Conservation (phyloP, 2,888 invertebrate species). For the Tyria jacobaeae region DNA sequence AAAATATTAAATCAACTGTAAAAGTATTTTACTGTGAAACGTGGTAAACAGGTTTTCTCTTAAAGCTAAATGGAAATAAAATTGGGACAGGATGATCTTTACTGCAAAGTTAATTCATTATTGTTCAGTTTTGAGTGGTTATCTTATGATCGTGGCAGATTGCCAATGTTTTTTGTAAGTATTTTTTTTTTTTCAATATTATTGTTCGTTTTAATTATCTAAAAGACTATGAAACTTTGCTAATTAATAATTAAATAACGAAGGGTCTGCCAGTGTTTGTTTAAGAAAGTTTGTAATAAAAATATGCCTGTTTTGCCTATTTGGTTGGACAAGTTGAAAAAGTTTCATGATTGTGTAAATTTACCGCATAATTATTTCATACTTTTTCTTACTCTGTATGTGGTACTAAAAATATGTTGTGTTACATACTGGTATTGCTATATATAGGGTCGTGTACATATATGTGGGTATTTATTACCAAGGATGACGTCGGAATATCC, state of each 20-base stretch:
- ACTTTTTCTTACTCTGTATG: too few relatives aligned
- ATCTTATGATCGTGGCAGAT: constrained; percentile 25
- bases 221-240: constrained; percentile 15
- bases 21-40: constrained; percentile 19
- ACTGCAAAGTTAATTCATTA: constrained; percentile 36
- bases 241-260: constrained; percentile 19
- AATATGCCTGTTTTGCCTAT: constrained; percentile 5
- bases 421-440: too few relatives aligned
- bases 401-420: too few relatives aligned
- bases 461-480: too few relatives aligned
- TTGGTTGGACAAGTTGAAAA: too few relatives aligned
- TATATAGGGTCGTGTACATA: too few relatives aligned
- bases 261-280: not conserved
- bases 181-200: constrained; percentile 36
- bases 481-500: too few relatives aligned
- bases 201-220: constrained; percentile 31
- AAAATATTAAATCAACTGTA: constrained; percentile 13
- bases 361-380: too few relatives aligned
- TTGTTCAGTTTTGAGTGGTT: constrained; percentile 33
- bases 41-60: constrained; percentile 25
- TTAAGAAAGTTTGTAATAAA: constrained; percentile 1
- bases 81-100: constrained; percentile 31
- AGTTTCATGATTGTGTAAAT: too few relatives aligned
- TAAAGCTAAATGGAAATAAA: constrained; percentile 37
- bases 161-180: constrained; percentile 25